These are phyloP conservation scores for Oligia latruncula DNA, from an alignment of 2,888 invertebrate species.

Conservation along the genomic window DNA sequence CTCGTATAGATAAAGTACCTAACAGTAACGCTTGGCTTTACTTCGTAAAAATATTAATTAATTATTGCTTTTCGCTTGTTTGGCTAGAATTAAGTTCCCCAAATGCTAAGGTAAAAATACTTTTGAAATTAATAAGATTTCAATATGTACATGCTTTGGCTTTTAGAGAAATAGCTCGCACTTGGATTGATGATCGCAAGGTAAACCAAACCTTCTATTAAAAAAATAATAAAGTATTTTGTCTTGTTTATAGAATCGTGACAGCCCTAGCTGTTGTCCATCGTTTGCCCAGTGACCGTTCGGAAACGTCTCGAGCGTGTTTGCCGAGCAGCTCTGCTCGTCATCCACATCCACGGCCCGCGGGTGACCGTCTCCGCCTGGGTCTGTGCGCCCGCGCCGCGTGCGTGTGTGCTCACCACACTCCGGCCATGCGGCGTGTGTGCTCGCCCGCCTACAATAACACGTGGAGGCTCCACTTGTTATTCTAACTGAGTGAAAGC, in stretches of 20 bases:
- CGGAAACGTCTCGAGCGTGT: slow-evolving; percentile 40
- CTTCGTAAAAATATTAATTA: not conserved
- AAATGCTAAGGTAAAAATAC: not conserved
- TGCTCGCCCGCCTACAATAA: slow-evolving; percentile 48
- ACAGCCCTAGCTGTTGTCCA: slow-evolving; percentile 37
- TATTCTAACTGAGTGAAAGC: slow-evolving; percentile 58
- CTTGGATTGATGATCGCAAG: not conserved
- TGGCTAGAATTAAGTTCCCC: not conserved
- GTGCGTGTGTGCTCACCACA: slow-evolving; percentile 23
- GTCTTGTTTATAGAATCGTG: not conserved
- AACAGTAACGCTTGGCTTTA: not conserved
- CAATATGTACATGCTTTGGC: not conserved
- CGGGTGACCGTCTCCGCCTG: slow-evolving; percentile 1
- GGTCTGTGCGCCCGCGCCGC: not conserved
- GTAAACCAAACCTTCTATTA: not conserved
- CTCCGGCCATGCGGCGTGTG: slow-evolving; percentile 14
- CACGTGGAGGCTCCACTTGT: slow-evolving; percentile 48
- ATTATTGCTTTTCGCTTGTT: not conserved
- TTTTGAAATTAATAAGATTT: not conserved
- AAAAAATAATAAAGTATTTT: not conserved
- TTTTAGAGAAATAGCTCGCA: not conserved
- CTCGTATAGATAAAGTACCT: not conserved
- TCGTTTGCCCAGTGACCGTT: slow-evolving; percentile 39
- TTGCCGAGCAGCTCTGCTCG: slow-evolving; percentile 38
- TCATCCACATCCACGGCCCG: slow-evolving; percentile 16